Percentiles rank a stretch among this genome's conserved stretches.
phyloP scores from a whole-genome alignment of 37 sponge, comb jelly and placozoan genomes.

The Dysidea cf. avara region DNA sequence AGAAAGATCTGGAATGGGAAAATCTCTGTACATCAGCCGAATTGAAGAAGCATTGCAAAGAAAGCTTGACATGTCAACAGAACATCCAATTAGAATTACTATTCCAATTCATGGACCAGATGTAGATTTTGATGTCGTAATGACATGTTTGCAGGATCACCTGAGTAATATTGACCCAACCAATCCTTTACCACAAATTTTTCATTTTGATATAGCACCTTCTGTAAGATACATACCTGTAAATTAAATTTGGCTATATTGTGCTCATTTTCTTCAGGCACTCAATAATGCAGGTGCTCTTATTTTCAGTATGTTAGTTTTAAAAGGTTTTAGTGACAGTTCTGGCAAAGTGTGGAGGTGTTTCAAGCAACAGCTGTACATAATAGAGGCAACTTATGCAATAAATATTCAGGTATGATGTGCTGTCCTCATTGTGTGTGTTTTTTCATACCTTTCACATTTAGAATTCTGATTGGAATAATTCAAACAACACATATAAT shows the following conservation, averaged over 20 bases:
- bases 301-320: slow-evolving; percentile 47
- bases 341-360: slow-evolving; percentile 64
- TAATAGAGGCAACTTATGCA: slow-evolving; percentile 52
- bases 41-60: slow-evolving; percentile 30
- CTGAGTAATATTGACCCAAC: neutral
- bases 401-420: neutral
- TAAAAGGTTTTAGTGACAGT: slow-evolving; percentile 47
- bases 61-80: too few species aligned
- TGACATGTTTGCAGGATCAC: slow-evolving; percentile 23
- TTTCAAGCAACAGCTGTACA: slow-evolving; percentile 39
- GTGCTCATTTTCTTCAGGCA: neutral
- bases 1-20: slow-evolving; percentile 72
- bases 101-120: slow-evolving; percentile 69
- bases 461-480: too few species aligned
- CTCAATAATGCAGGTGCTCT: neutral
- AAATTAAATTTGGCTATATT: neutral
- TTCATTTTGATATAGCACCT: slow-evolving; percentile 21
- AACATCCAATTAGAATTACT: slow-evolving; percentile 4
- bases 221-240: slow-evolving; percentile 12
- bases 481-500: too few species aligned
- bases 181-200: neutral
- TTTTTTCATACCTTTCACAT: too few species aligned
- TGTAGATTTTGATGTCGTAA: slow-evolving; percentile 45
- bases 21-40: slow-evolving; percentile 57
- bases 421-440: too few species aligned